Percentiles rank a stretch among this genome's conserved stretches.
Evolutionary conservation across 2,888 invertebrate species (phyloP).

Genomic region (Alviniconcha strummeri): DNA sequence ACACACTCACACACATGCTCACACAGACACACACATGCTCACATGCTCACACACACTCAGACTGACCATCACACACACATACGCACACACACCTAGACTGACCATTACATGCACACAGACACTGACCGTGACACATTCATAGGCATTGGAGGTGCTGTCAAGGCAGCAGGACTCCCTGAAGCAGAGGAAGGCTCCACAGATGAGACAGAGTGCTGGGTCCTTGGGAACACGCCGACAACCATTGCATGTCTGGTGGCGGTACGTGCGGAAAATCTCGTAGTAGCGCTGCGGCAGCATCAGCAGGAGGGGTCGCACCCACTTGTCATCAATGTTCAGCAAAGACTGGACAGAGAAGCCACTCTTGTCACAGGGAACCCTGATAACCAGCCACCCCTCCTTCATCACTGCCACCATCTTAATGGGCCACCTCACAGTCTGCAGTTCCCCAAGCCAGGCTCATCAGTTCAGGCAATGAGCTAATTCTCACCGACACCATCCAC

Average conservation of each 20-base stretch:
- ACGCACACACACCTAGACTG: not conserved
- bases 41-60: not conserved
- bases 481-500: no score
- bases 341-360: conserved; percentile 47
- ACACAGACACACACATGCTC: not conserved
- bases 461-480: no score
- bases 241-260: conserved; percentile 90
- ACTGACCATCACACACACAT: not conserved
- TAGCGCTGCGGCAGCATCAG: conserved; percentile 91
- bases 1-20: not conserved
- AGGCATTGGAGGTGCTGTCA: conserved; percentile 80
- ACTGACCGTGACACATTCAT: conserved; percentile 87
- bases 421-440: no score
- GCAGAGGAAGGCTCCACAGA: conserved; percentile 95
- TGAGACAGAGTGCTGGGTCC: conserved; percentile 92
- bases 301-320: conserved; percentile 84
- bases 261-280: conserved; percentile 93
- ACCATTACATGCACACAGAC: not conserved
- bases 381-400: no score
- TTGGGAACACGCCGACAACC: conserved; percentile 92
- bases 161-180: conserved; percentile 75
- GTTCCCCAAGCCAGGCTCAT: no score
- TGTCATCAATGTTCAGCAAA: conserved; percentile 56
- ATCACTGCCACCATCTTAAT: no score
- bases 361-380: no score